Conservation (phyloP, 2,797 vertebrate genomes). For the Sebastes nivosus region DNA sequence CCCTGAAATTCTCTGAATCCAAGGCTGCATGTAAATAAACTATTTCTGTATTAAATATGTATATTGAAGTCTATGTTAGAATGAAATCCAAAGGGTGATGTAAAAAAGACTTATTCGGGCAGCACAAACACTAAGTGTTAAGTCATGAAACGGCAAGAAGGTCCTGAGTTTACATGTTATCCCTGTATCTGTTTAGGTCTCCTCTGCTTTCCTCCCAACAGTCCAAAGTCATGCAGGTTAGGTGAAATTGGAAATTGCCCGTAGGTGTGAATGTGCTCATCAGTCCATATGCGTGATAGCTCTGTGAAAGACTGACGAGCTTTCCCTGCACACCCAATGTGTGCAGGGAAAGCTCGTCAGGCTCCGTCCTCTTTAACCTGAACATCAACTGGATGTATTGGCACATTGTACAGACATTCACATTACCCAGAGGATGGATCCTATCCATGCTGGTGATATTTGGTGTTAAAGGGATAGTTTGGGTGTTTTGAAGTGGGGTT, state of each 20-base stretch:
- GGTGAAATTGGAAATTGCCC: conserved; percentile 29
- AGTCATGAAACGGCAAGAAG: conserved; percentile 23
- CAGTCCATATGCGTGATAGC: conserved; percentile 14
- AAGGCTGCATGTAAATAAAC: conserved; percentile 3
- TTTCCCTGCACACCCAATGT: background rate
- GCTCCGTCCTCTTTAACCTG: background rate
- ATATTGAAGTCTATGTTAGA: background rate
- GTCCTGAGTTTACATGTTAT: conserved; percentile 41
- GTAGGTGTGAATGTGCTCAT: conserved; percentile 51
- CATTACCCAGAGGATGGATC: background rate
- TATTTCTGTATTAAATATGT: conserved; percentile 2
- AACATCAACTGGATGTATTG: background rate
- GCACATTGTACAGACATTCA: background rate
- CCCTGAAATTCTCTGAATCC: background rate
- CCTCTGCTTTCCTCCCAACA: conserved; percentile 12
- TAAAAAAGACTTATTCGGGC: background rate
- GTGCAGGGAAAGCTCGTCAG: background rate
- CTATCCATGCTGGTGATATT: background rate
- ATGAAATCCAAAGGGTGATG: conserved; percentile 4
- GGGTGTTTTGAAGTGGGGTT: no score
- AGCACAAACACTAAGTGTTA: conserved; percentile 16
- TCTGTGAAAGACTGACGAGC: conserved; percentile 1
- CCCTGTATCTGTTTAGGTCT: background rate
- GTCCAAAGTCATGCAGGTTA: conserved; percentile 14
- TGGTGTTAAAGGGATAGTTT: background rate